Evolutionary conservation across 30 jellyfish, hydroid and myxozoan genomes (phyloP).

Genomic region (Aurelia aurita): DNA sequence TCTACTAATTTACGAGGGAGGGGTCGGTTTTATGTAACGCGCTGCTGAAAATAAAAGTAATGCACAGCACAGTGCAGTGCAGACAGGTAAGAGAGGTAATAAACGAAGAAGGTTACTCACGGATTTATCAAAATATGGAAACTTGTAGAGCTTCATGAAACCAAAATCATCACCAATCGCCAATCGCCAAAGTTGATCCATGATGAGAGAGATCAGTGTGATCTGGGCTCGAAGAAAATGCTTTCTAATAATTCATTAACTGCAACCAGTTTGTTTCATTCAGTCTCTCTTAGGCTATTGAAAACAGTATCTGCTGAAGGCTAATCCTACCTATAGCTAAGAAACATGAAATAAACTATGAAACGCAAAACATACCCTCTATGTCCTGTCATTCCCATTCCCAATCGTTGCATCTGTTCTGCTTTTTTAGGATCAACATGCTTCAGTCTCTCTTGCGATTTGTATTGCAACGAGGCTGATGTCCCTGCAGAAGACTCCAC

Average conservation of each 20-base stretch:
- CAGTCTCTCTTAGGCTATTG: no score
- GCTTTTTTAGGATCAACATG: constrained; percentile 85
- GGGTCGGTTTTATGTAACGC: no score
- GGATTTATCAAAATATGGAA: constrained; percentile 85
- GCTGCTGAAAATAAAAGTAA: no score
- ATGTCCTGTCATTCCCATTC: constrained; percentile 91
- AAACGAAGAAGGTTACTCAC: constrained; percentile 49
- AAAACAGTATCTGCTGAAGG: no score
- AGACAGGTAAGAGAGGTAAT: no score
- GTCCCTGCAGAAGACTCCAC: constrained; percentile 49
- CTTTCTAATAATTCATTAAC: no score
- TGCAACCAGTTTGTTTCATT: no score
- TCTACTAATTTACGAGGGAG: no score
- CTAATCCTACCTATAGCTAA: no score
- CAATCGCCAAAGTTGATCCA: constrained; percentile 90
- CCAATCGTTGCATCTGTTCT: constrained; percentile 86
- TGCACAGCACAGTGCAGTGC: no score
- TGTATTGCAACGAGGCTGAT: constrained; percentile 84
- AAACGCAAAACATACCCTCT: constrained; percentile 56
- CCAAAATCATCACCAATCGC: constrained; percentile 99
- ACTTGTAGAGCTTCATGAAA: constrained; percentile 82
- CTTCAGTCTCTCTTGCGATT: constrained; percentile 75
- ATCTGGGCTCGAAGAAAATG: no score
- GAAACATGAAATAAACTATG: neutral
- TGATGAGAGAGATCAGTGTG: constrained; percentile 86